Evolutionary conservation across 2,888 invertebrate genomes (phyloP), one percentile per base, ranked within the genome.

Genomic region (Prenolepis imparis): DNA sequence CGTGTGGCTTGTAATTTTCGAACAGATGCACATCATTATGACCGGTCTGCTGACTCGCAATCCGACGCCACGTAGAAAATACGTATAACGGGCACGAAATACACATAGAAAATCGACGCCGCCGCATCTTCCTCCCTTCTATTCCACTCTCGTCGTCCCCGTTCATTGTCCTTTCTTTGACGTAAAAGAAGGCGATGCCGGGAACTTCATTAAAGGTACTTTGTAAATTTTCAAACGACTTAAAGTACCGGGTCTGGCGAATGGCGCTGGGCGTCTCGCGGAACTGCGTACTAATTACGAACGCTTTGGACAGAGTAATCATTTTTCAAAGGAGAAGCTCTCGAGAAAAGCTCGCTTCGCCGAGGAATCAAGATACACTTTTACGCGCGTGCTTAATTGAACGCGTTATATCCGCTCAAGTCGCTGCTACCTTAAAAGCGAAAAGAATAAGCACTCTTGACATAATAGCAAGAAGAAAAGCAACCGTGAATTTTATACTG

Each of bases 191-290:
- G 44, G 24, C 78, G 44, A 72, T 57, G 72, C 59, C 36, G 78
- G 21, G 44, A 72, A 80, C 78, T 80, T 80, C 78, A 80, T 80
- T 80, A 80, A 72, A 36, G 24, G 44, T 80, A 80, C 73, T 80
- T 80, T 72, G 78, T 80, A 80, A 59, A 80, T 80, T 80, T 80
- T 80, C 78, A 80, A 80, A 80, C 73, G 78, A 80, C 59, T 80
- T 80, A 80, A 59, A 72, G 44, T 55, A 80, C 24, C 12, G 18
- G 24, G 18, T 57, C 77, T 48, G 41, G 24, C 73, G 73, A 78
- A 78, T 78, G 32, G 57, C n/a, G 59, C 32, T 44, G 72, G 24
- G 68, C 78, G 59, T 78, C 72, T 78, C 78, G 6, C 73, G 59
- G 73, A 59, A 72, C 78, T 80, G 78, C 73, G 59, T 80, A 72